Base-by-base conservation (phyloP, 2,113 vertebrate genomes). In the Triplophysa rosa region DNA sequence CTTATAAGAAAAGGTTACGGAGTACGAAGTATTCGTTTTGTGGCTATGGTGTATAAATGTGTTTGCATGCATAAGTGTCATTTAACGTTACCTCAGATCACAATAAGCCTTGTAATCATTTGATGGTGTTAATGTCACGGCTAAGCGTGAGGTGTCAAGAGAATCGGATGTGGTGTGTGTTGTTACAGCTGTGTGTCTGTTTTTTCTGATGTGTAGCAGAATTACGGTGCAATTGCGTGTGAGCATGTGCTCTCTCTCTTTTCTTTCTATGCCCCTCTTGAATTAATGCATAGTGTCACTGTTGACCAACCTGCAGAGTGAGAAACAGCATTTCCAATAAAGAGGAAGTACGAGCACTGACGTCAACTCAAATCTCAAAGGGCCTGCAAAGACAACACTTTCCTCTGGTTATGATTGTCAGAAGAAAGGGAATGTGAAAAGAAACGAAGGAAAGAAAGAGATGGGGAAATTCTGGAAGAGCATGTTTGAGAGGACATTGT, bases 151-250 rank as follows among this genome's bases (percentile, higher is more conserved):
- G 42, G 56, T 58, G 16, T 82, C 54, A 67, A 67, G n/a, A 67
- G 26, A 59, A 26, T 79, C 42, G 40, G 17, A n/a, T 77, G 76
- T 84, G 63, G 29, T 66, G 56, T 81, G 76, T 80, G 80, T 79
- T 80, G 80, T 73, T 16, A 83, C 86, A 88, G 86, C 83, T 84
- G 81, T 24, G 24, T 45, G 21, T 71, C 62, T 56, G n/a, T 74
- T 58, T 37, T 72, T 52, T 64, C 47, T 65, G 54, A 61, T 37
- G 13, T 9, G 5, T 59, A 21, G 58, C 4, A 49, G 37, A 49
- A 33, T 74, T 17, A 26, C 13, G 68, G 47, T 78, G 47, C 19
- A 47, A 14, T 21, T 37, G 26, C 16, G 26, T 67, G 66, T 62
- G 17, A 49, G 45, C 61, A 42, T 17, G 62, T 54, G 61, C 14